Evolutionary conservation across 2,888 invertebrate genomes (phyloP), one percentile per base, ranked within the genome.

Genomic region (Yponomeuta malinellus): DNA sequence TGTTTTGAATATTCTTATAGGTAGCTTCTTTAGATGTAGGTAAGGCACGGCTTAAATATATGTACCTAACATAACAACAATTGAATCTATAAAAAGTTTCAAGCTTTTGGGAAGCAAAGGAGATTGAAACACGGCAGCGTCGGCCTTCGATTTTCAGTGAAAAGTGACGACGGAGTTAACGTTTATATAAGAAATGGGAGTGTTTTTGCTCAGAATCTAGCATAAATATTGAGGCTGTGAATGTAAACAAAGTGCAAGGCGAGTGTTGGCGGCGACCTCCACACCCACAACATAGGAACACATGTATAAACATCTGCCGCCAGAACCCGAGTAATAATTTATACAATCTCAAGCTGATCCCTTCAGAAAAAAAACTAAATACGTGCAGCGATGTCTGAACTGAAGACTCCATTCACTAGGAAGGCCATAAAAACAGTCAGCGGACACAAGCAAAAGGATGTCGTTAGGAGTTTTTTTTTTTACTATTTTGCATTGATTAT

Each of bases 201-300:
- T 12, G 74, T 74, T 79, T 79, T 84, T 78, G 77, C 78, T 82
- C 83, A 82, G 85, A 83, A 81, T 83, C 79, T 73, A 76, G 73
- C 78, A 76, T 79, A 79, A 80, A 78, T 78, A 78, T 76, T 80
- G 78, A 80, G 79, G 81, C 79, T 81, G 76, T 79, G 76, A 69
- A 63, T 37, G 70, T 72, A 72, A 71, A 71, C 72, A 72, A 70
- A 80, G 79, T 76, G 78, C 74, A 74, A 74, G 75, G 76, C 75
- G 76, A 74, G 71, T 78, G 86, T 83, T 80, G 84, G 84, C 80
- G 82, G 78, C 76, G 88, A 81, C 89, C 89, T 89, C 83, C 80
- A 81, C 85, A 84, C 87, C 88, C 83, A 86, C 86, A 75, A 71
- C 75, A 77, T 81, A 81, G 83, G 83, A 86, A 88, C 89, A 90